Percentiles rank a stretch among this genome's conserved stretches.
phyloP scores from a whole-genome alignment of 1,140 invertebrate species.

The Phocides pigmalion region DNA sequence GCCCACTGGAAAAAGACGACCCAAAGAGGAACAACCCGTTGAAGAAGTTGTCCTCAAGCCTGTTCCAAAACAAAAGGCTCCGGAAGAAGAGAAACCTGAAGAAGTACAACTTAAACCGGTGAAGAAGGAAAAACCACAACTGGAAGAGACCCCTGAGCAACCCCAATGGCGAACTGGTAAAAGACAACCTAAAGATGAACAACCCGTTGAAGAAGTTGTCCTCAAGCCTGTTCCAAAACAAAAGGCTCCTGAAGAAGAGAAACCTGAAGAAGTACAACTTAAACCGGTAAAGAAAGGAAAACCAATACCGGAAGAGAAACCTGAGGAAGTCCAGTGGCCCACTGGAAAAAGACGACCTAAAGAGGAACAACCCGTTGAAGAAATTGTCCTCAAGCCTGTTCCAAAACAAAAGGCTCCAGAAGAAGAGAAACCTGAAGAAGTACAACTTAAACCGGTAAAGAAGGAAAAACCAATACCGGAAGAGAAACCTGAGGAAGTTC shows the following conservation, averaged over 20 bases:
- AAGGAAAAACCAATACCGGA: too few relatives aligned
- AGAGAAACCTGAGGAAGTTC: too few relatives aligned
- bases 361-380: slow-evolving; percentile 49
- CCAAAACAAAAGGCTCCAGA: too few relatives aligned
- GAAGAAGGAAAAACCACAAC: slow-evolving; percentile 37
- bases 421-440: too few relatives aligned
- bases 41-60: slow-evolving; percentile 53
- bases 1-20: slow-evolving; percentile 71
- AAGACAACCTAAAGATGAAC: slow-evolving; percentile 61
- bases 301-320: not conserved
- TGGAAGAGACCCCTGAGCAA: slow-evolving; percentile 64
- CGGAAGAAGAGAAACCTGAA: slow-evolving; percentile 42
- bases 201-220: slow-evolving; percentile 64
- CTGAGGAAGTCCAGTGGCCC: not conserved
- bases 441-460: too few relatives aligned
- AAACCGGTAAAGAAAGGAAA: slow-evolving; percentile 43
- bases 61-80: slow-evolving; percentile 42
- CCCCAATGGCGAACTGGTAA: slow-evolving; percentile 77
- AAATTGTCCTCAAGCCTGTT: slow-evolving; percentile 48
- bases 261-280: slow-evolving; percentile 35
- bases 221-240: slow-evolving; percentile 37
- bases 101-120: slow-evolving; percentile 37
- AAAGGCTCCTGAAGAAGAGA: slow-evolving; percentile 45
- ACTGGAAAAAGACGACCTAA: not conserved
- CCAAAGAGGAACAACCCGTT: slow-evolving; percentile 66